Percentiles rank a stretch among this genome's conserved stretches.
Evolutionary conservation across 2,888 invertebrate species (phyloP).

Genomic region (Phengaris alcon): DNA sequence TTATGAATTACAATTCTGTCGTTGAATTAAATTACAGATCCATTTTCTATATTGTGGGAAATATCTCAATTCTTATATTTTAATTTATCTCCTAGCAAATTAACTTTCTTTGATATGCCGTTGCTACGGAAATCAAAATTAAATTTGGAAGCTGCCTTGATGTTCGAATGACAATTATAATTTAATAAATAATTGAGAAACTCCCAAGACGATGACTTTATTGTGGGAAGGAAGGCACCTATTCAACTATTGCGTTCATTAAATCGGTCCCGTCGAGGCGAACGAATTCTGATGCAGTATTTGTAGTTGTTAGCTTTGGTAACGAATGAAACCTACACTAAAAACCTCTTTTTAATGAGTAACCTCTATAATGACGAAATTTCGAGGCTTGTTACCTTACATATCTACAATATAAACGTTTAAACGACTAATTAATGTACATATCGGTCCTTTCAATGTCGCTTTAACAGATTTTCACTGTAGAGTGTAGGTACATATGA

Average conservation of each 20-base stretch:
- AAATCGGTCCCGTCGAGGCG: background rate
- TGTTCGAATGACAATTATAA: background rate
- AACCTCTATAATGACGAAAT: too few species aligned
- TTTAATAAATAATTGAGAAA: conserved; percentile 1
- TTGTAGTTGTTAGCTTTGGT: background rate
- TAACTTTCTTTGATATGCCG: background rate
- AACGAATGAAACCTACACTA: too few species aligned
- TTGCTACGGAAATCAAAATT: background rate
- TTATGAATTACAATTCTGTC: too few species aligned
- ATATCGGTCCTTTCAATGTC: too few species aligned
- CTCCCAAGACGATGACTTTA: background rate
- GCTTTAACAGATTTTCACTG: too few species aligned
- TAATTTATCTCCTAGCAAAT: conserved; percentile 6
- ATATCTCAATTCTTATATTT: background rate
- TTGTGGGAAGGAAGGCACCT: background rate
- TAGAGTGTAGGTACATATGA: too few species aligned
- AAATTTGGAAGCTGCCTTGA: background rate
- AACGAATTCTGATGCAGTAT: background rate
- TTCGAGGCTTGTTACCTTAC: too few species aligned
- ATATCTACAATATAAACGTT: too few species aligned
- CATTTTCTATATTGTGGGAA: background rate
- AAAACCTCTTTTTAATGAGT: too few species aligned
- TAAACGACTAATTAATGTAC: too few species aligned
- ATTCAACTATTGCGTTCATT: background rate
- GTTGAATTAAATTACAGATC: too few species aligned